Percentiles rank a stretch among this genome's conserved stretches.
Evolutionary conservation across 2,888 invertebrate genomes (phyloP).

Genomic region (Cryptosula pallasiana): DNA sequence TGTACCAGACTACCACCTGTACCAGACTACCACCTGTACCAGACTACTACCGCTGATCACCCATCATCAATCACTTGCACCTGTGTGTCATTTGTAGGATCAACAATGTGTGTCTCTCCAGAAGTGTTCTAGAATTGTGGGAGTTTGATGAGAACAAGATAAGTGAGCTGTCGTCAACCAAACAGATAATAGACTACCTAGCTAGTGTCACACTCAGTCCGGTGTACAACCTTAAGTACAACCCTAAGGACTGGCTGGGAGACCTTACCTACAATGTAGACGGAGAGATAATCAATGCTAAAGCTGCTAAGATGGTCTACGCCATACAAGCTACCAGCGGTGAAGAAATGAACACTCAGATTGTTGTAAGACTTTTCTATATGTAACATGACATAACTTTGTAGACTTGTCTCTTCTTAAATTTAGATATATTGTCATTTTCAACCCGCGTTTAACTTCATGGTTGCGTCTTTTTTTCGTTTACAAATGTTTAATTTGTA

Average conservation of each 20-base stretch:
- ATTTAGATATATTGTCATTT: too few species aligned
- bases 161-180: neutral
- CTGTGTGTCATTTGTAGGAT: neutral
- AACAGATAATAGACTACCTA: neutral
- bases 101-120: neutral
- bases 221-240: neutral
- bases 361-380: too few species aligned
- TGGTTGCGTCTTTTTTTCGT: too few species aligned
- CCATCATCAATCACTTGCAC: too few species aligned
- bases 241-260: neutral
- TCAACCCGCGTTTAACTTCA: too few species aligned
- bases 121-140: slow-evolving; percentile 14
- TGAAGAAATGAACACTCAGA: slow-evolving; percentile 18
- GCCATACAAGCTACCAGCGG: slow-evolving; percentile 8
- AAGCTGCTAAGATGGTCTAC: slow-evolving; percentile 20
- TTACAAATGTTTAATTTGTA: too few species aligned
- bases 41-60: too few species aligned
- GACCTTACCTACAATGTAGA: slow-evolving; percentile 18
- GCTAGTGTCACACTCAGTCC: neutral
- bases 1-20: too few species aligned
- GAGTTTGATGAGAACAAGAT: neutral
- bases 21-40: too few species aligned
- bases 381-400: too few species aligned
- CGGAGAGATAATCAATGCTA: slow-evolving; percentile 11
- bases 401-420: too few species aligned